Percentiles rank a stretch among this genome's conserved stretches.
These are phyloP conservation scores for Stramonita haemastoma DNA, from an alignment of 2,888 invertebrate species.

Conservation along the genomic window DNA sequence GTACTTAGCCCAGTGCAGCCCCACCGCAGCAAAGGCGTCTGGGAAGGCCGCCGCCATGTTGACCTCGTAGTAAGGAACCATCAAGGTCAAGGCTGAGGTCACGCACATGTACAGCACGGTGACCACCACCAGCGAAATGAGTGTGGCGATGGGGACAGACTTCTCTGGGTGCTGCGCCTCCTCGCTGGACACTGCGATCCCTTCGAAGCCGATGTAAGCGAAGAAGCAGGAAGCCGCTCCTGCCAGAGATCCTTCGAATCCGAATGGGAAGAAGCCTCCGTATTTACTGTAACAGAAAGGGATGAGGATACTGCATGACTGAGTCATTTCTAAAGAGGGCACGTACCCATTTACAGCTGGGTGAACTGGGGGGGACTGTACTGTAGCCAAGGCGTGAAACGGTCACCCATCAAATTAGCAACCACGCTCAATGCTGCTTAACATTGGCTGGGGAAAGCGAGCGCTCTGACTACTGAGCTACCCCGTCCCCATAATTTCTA, in stretches of 20 bases:
- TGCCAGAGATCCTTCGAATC: slow-evolving; percentile 75
- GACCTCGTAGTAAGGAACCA: slow-evolving; percentile 70
- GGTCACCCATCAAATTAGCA: too few relatives aligned
- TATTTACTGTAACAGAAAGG: not conserved
- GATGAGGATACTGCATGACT: not conserved
- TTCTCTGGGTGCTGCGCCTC: slow-evolving; percentile 76
- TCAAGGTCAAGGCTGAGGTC: slow-evolving; percentile 70
- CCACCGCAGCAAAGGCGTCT: slow-evolving; percentile 68
- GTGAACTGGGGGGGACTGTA: too few relatives aligned
- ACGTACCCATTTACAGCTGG: too few relatives aligned
- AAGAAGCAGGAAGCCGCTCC: slow-evolving; percentile 78
- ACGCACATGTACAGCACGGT: slow-evolving; percentile 72
- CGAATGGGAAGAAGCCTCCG: slow-evolving; percentile 78
- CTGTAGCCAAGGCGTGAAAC: too few relatives aligned
- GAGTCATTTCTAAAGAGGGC: too few relatives aligned
- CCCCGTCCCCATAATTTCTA: too few relatives aligned
- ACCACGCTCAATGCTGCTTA: too few relatives aligned
- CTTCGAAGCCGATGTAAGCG: slow-evolving; percentile 78
- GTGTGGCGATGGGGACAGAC: slow-evolving; percentile 77
- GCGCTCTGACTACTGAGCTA: too few relatives aligned
- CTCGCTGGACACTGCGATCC: slow-evolving; percentile 77
- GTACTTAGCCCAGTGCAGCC: slow-evolving; percentile 73
- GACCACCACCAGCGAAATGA: slow-evolving; percentile 66
- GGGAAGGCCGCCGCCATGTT: slow-evolving; percentile 73
- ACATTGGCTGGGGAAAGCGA: too few relatives aligned